A percentile compares a stretch with the other conserved stretches of the same genome.
Evolutionary conservation across 2,113 vertebrate species (phyloP).

Genomic region (Mus pahari): DNA sequence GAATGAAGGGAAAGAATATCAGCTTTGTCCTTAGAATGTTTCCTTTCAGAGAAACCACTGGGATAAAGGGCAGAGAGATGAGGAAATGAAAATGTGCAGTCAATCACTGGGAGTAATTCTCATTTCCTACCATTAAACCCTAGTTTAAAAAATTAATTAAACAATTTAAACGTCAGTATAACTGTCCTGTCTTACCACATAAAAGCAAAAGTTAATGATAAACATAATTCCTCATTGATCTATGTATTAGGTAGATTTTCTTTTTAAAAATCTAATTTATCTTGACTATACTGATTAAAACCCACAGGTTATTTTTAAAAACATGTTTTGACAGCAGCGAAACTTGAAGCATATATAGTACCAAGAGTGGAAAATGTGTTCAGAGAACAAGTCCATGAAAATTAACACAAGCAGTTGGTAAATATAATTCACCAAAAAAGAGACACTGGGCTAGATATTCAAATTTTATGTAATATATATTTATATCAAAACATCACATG

Average conservation of each 20-base stretch:
- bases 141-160: conserved; percentile 58
- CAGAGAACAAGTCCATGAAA: conserved; percentile 57
- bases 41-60: conserved; percentile 26
- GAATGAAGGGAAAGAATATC: background rate
- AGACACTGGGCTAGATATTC: background rate
- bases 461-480: background rate
- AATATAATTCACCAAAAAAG: conserved; percentile 5
- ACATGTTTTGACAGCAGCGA: conserved; percentile 68
- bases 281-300: conserved; percentile 63
- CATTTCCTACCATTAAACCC: conserved; percentile 45
- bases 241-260: conserved; percentile 65
- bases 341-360: conserved; percentile 69
- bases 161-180: conserved; percentile 39
- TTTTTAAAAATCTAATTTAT: conserved; percentile 70
- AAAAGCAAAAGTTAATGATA: conserved; percentile 67
- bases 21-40: background rate
- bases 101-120: conserved; percentile 21
- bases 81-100: background rate
- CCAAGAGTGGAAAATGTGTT: conserved; percentile 55
- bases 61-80: background rate
- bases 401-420: conserved; percentile 64
- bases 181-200: conserved; percentile 36
- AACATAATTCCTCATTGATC: conserved; percentile 62
- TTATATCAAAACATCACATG: conserved; percentile 15
- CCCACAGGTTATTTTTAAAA: conserved; percentile 72